A percentile compares a stretch with the other conserved stretches of the same genome.
phyloP scores from a whole-genome alignment of 2,113 vertebrate species.

The Hippocampus barbouri region DNA sequence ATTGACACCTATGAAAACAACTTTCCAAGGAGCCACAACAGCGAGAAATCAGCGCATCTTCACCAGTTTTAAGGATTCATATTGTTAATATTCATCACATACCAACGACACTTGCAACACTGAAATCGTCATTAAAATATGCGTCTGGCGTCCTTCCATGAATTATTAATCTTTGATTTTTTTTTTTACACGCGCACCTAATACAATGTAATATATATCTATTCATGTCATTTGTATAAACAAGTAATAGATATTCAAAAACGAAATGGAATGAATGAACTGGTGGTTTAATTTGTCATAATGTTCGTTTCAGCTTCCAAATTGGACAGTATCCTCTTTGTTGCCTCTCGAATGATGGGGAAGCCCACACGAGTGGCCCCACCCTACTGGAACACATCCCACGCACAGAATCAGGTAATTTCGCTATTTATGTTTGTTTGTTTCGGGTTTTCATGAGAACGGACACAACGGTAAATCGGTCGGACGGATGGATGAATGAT shows the following conservation, averaged over 20 bases:
- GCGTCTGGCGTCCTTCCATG: too few species aligned
- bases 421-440: too few species aligned
- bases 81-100: too few species aligned
- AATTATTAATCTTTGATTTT: too few species aligned
- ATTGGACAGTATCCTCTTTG: not conserved
- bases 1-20: not conserved
- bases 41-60: too few species aligned
- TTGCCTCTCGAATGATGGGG: not conserved
- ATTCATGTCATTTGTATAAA: not conserved
- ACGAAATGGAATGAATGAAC: not conserved
- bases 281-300: not conserved
- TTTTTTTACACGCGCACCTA: not conserved
- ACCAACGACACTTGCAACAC: not conserved
- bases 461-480: not conserved
- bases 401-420: not conserved
- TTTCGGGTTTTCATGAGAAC: not conserved
- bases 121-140: too few species aligned
- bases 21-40: too few species aligned
- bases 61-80: too few species aligned
- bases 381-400: not conserved
- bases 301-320: not conserved
- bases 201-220: not conserved
- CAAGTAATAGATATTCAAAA: not conserved
- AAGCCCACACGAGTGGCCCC: conserved; percentile 4
- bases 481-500: not conserved